Percentiles rank a stretch among this genome's conserved stretches.
phyloP scores from a whole-genome alignment of 2,113 vertebrate species.

The Sarotherodon lohbergeri region DNA sequence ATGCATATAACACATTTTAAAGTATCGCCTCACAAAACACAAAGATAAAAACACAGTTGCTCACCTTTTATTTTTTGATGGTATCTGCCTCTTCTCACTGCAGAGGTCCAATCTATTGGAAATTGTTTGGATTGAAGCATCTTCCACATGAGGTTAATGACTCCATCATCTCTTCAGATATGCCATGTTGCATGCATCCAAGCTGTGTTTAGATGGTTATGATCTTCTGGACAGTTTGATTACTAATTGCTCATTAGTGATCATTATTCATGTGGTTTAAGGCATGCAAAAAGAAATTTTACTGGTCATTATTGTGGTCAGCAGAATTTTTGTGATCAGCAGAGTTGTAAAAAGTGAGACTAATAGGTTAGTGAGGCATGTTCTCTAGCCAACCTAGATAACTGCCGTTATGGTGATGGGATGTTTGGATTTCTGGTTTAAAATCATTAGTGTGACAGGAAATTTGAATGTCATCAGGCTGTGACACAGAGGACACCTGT shows the following conservation, averaged over 20 bases:
- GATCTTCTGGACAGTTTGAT: not conserved
- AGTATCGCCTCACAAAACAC: not conserved
- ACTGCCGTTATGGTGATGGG: not conserved
- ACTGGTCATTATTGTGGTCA: not conserved
- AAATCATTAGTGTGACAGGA: not conserved
- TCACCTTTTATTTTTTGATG: not conserved
- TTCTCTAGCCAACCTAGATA: not conserved
- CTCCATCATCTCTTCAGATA: not conserved
- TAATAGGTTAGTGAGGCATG: not conserved
- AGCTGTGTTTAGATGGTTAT: not conserved
- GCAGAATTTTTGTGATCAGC: not conserved
- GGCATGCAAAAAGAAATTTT: not conserved
- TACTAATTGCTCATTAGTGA: not conserved
- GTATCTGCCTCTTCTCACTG: not conserved
- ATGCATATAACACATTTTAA: not conserved
- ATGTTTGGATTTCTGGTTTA: not conserved
- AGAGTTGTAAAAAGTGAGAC: not conserved
- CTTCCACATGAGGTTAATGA: not conserved
- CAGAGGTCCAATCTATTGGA: not conserved
- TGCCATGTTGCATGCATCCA: not conserved
- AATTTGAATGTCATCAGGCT: not conserved
- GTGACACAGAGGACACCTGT: not conserved
- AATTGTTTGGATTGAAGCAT: not conserved
- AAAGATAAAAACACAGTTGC: not conserved
- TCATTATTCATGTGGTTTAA: not conserved